phyloP scores from a whole-genome alignment of 1,140 invertebrate species.

The Trichomalopsis sarcophagae region DNA sequence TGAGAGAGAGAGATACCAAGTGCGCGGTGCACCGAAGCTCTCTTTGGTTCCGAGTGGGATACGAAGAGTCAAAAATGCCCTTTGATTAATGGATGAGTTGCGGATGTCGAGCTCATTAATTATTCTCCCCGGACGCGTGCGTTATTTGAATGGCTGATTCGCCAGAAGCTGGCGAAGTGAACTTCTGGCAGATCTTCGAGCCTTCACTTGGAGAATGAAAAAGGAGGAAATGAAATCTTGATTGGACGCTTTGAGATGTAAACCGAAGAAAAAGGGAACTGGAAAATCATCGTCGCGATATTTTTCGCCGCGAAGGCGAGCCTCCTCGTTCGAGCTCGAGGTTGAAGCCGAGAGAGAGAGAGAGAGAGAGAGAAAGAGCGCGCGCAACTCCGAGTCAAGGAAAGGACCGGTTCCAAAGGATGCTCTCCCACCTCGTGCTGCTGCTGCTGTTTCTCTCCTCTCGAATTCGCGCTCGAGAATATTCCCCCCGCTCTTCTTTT shows the following conservation, averaged over 20 bases:
- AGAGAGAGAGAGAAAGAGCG: too few relatives aligned
- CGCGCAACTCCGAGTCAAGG: constrained; percentile 54
- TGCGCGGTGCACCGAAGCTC: background rate
- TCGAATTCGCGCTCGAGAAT: constrained; percentile 50
- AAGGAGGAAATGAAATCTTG: background rate
- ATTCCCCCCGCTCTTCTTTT: constrained; percentile 44
- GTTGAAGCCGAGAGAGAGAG: constrained; percentile 39
- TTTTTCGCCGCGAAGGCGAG: constrained; percentile 47
- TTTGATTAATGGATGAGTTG: background rate
- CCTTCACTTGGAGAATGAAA: background rate
- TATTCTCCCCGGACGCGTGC: background rate
- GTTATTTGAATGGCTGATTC: background rate
- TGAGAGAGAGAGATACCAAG: too few relatives aligned
- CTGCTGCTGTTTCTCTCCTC: constrained; percentile 37
- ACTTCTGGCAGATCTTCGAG: too few relatives aligned
- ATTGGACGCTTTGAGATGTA: background rate
- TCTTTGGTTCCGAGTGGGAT: background rate
- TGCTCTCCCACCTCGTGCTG: constrained; percentile 63
- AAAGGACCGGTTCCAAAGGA: constrained; percentile 73
- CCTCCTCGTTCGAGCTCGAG: constrained; percentile 58
- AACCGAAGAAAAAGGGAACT: background rate
- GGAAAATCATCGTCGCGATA: constrained; percentile 11
- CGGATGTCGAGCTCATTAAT: background rate
- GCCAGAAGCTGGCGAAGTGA: background rate
- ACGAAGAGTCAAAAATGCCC: background rate